Conservation (phyloP, 1,140 invertebrate genomes). For the Homarus americanus region DNA sequence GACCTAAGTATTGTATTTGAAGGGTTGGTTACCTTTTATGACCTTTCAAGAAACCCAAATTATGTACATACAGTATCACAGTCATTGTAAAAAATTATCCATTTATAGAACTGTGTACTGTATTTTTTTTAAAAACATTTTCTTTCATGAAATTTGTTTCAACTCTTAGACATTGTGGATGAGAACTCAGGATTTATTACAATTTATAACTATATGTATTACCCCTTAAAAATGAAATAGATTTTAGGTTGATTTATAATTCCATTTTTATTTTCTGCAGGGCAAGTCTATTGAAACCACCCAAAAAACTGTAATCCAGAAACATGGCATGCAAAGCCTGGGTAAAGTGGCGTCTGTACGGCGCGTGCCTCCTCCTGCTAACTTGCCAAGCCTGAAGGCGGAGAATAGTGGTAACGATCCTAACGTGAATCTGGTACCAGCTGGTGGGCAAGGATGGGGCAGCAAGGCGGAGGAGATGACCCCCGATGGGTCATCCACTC, state of each 20-base stretch:
- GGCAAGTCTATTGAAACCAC: constrained; percentile 92
- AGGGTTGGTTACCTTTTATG: no score
- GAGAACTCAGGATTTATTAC: neutral
- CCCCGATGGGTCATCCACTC: constrained; percentile 59
- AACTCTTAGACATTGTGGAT: neutral
- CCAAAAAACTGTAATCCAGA: constrained; percentile 92
- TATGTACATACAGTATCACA: no score
- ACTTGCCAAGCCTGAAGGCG: constrained; percentile 98
- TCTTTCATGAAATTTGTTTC: no score
- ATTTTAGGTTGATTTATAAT: constrained; percentile 15
- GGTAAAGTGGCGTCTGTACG: constrained; percentile 97
- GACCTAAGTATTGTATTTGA: no score
- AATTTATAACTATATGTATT: neutral
- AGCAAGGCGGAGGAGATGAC: constrained; percentile 79
- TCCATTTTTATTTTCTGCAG: constrained; percentile 80
- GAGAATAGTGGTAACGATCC: constrained; percentile 89
- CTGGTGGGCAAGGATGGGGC: constrained; percentile 87
- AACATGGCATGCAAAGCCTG: constrained; percentile 99
- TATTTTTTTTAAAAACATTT: no score
- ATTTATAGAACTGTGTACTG: no score
- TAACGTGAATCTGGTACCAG: constrained; percentile 85
- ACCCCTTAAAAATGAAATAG: neutral
- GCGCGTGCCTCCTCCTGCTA: constrained; percentile 90
- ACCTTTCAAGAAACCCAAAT: no score
- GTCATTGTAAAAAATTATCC: no score